Evolutionary conservation across 2,888 invertebrate genomes (phyloP).

Genomic region (Harpalus rubripes): DNA sequence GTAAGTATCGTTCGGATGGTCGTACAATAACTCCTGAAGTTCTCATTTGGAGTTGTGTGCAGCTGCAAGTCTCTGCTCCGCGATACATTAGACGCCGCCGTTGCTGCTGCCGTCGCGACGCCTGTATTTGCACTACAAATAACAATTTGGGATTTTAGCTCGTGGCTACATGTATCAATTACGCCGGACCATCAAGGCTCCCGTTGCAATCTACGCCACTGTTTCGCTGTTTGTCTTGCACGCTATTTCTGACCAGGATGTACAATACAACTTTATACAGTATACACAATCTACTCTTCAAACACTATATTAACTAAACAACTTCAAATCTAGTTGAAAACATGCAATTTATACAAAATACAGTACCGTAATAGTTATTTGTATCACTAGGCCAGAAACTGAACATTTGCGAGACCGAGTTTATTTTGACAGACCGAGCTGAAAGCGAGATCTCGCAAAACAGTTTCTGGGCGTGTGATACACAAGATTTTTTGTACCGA

Average conservation of each 20-base stretch:
- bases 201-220: not conserved
- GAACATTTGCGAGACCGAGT: no score
- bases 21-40: not conserved
- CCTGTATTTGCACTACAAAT: slow-evolving; percentile 61
- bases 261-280: not conserved
- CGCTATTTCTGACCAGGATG: not conserved
- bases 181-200: slow-evolving; percentile 42
- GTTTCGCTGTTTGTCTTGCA: slow-evolving; percentile 49
- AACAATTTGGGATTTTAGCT: slow-evolving; percentile 63
- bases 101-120: slow-evolving; percentile 8
- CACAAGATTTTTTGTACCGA: no score
- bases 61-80: not conserved
- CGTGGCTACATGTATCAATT: slow-evolving; percentile 60
- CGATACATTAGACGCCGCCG: slow-evolving; percentile 22
- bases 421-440: no score
- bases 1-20: not conserved
- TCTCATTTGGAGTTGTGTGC: slow-evolving; percentile 17
- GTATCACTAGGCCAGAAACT: no score
- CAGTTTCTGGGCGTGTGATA: no score
- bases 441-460: no score
- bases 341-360: no score
- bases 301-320: not conserved
- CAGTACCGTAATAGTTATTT: no score
- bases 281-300: not conserved
- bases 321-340: not conserved